A percentile compares a stretch with the other conserved stretches of the same genome.
These are phyloP conservation scores for Oxyruncus cristatus DNA, from an alignment of 2,113 vertebrate species.

Conservation along the genomic window DNA sequence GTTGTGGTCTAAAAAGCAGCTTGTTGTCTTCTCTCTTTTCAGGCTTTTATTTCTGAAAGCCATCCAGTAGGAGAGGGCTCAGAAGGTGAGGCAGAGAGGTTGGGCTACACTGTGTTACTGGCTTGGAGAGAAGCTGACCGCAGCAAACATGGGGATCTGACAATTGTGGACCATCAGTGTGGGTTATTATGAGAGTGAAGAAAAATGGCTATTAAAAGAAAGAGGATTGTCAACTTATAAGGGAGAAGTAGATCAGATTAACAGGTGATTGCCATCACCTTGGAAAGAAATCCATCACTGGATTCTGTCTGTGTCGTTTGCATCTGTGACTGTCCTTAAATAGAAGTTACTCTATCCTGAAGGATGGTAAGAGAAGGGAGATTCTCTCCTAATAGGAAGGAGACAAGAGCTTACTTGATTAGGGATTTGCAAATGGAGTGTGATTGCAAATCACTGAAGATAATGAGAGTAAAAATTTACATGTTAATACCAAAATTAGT, in stretches of 20 bases:
- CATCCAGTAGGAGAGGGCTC: background rate
- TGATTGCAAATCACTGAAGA: conserved; percentile 18
- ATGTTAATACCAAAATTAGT: conserved; percentile 24
- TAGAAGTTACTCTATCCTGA: background rate
- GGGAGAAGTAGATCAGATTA: background rate
- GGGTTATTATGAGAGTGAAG: background rate
- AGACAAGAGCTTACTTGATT: conserved; percentile 21
- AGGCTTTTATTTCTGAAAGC: background rate
- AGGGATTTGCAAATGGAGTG: conserved; percentile 30
- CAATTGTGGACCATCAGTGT: background rate
- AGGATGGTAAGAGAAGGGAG: background rate
- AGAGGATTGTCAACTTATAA: background rate
- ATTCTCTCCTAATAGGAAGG: background rate
- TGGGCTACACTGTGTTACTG: background rate
- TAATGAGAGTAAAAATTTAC: conserved; percentile 24
- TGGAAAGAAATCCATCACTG: background rate
- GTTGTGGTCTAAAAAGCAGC: background rate
- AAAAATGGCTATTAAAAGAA: background rate
- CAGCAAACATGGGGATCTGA: background rate
- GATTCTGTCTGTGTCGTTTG: background rate
- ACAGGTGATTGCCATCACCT: background rate
- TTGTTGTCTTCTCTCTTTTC: background rate
- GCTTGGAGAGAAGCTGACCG: background rate
- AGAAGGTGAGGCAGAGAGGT: background rate
- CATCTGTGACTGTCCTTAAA: background rate